These are phyloP conservation scores for Rhinogobio ventralis DNA, from an alignment of 2,797 vertebrate genomes.

Conservation along the genomic window DNA sequence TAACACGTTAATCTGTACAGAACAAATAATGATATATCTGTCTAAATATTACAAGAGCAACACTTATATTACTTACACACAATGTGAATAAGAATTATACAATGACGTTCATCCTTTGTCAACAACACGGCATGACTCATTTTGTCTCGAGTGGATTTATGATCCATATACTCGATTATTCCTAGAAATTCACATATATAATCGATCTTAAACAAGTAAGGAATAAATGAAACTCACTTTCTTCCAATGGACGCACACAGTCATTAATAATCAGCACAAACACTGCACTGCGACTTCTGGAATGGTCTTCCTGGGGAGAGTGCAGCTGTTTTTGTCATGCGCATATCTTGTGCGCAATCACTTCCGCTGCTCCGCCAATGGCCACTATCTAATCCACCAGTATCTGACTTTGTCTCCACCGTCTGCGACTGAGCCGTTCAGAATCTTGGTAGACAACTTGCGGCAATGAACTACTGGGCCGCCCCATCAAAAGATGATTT, in stretches of 20 bases:
- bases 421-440: too few relatives aligned
- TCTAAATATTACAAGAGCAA: background rate
- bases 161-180: background rate
- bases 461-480: too few relatives aligned
- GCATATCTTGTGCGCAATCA: too few relatives aligned
- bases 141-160: background rate
- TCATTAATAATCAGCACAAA: too few relatives aligned
- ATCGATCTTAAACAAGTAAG: background rate
- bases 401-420: too few relatives aligned
- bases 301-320: too few relatives aligned
- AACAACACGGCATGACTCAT: background rate
- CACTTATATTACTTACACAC: background rate
- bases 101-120: background rate
- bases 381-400: too few relatives aligned
- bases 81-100: background rate
- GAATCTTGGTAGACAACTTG: too few relatives aligned
- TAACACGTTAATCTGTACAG: background rate
- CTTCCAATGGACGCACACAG: background rate
- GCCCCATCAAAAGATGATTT: too few relatives aligned
- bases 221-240: background rate
- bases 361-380: too few relatives aligned
- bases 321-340: too few relatives aligned
- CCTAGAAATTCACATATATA: background rate
- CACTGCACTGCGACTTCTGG: too few relatives aligned
- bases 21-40: background rate